These are phyloP conservation scores for Arenaria interpres DNA, from an alignment of 2,113 vertebrate species.

Conservation along the genomic window DNA sequence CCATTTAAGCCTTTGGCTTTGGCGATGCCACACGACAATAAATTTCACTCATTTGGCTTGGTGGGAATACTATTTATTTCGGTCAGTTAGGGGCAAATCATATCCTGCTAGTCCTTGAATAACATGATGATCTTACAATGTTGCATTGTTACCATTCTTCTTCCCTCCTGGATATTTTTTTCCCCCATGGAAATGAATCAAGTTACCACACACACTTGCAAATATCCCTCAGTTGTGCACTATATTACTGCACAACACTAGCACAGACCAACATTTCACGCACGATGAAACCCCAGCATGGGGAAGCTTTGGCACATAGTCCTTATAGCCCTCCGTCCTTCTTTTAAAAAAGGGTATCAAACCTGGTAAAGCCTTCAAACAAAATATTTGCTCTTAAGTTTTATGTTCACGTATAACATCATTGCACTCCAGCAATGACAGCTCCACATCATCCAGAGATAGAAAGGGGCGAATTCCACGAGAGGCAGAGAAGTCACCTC, in stretches of 20 bases:
- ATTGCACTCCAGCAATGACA: rapidly evolving
- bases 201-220: not conserved
- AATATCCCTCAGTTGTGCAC: not conserved
- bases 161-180: not conserved
- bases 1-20: rapidly evolving
- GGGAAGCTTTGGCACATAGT: not conserved
- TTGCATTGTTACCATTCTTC: not conserved
- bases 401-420: rapidly evolving
- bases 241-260: not conserved
- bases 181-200: not conserved
- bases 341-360: not conserved
- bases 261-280: not conserved
- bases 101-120: not conserved
- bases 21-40: rapidly evolving
- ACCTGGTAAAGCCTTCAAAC: not conserved
- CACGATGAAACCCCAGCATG: not conserved
- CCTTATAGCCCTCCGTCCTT: not conserved
- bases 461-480: not conserved
- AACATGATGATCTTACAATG: rapidly evolving
- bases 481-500: not conserved
- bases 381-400: not conserved
- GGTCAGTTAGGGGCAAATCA: not conserved
- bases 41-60: not conserved
- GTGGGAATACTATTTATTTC: not conserved
- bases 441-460: not conserved